Evolutionary conservation across 2,888 invertebrate genomes (phyloP), one percentile per base, ranked within the genome.

Genomic region (Pandemis heparana): DNA sequence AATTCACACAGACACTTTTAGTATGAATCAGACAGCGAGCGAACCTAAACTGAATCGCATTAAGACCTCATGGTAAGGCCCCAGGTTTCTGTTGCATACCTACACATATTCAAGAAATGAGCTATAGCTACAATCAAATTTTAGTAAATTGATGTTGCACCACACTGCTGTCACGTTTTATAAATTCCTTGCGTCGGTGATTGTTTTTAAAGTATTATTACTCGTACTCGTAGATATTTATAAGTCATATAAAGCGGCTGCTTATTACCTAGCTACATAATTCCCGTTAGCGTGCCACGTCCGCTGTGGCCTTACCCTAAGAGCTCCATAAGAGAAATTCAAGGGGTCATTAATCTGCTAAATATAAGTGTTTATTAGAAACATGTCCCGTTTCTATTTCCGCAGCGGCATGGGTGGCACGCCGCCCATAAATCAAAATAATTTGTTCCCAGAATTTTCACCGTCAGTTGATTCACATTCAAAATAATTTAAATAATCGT

Each of bases 401-500:
- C 76, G 86, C 77, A 75, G 80, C 91, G 81, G 87, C 87, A 87
- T 92, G 92, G 92, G 92, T 92, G 92, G 92, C 86, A 80, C 80
- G 80, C 72, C 79, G 78, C 79, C 81, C 84, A 84, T 90, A 89
- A 90, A 89, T 90, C 89, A 91, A 86, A 85, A 87, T 88, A 89
- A 91, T 91, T 89, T 89, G 90, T 90, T 92, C 90, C 87, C 83
- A 86, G 89, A 90, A 82, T 79, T 85, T 85, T 84, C 83, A 85
- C 83, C 80, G 85, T 80, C 81, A 79, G 80, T 84, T 82, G 85
- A 83, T 84, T 85, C 86, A 85, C 84, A 80, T 81, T 82, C 80
- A 83, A 85, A 87, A 88, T 87, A 85, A 84, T 84, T 83, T 79
- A 81, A 84, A 83, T 83, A 82, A 85, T 82, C 78, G 73, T 71